Base-by-base conservation (phyloP, 2,888 invertebrate genomes). In the Panopea generosa region DNA sequence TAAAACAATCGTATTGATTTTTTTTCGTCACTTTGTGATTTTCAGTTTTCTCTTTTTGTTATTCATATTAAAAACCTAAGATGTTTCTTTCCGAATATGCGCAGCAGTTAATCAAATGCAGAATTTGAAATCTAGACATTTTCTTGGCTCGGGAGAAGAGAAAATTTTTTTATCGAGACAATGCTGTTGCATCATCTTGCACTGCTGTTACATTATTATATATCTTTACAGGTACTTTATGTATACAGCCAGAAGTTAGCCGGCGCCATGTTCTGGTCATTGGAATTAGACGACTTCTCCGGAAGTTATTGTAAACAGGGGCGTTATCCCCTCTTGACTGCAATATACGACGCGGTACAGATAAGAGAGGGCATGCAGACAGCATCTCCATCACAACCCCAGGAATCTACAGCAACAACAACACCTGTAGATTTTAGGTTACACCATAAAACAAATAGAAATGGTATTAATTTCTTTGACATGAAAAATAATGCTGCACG, bases 161-260 rank as follows among this genome's bases (percentile, higher is more conserved):
- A n/a, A n/a, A n/a, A n/a, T n/a, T n/a, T n/a, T n/a, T n/a, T n/a
- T n/a, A n/a, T n/a, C n/a, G n/a, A n/a, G n/a, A n/a, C n/a, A n/a
- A n/a, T n/a, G n/a, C n/a, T n/a, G n/a, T n/a, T n/a, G n/a, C n/a
- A n/a, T n/a, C n/a, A n/a, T n/a, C n/a, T n/a, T n/a, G n/a, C n/a
- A n/a, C n/a, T n/a, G n/a, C n/a, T n/a, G n/a, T n/a, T n/a, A n/a
- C n/a, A n/a, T n/a, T n/a, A n/a, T n/a, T n/a, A n/a, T n/a, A n/a
- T 33, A n/a, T 20, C 59, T 14, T 92, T 92, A 49, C 89, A 94
- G 93, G 95, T 95, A 0, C 95, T 96, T 86, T 95, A 95, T 87
- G 95, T 97, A 40, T 95, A 96, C 76, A 94, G 95, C 16, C 94
- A 96, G 92, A 95, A 95, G 77, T 94, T 98, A 20, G 88, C 86